phyloP scores from a whole-genome alignment of 2,888 invertebrate genomes.

The Caenorhabditis virilis region DNA sequence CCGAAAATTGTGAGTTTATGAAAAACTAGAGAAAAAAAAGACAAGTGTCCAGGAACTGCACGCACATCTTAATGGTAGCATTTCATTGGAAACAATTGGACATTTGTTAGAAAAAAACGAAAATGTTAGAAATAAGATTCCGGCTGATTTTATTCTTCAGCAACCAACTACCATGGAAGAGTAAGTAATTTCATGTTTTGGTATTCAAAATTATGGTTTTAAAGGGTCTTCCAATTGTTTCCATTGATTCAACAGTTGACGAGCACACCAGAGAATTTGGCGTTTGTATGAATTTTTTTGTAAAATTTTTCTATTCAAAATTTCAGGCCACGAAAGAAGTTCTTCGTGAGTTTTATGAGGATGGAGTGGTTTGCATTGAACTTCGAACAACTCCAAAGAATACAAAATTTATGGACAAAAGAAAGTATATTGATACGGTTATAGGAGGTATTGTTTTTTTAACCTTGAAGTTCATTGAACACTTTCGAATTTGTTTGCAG shows the following conservation, averaged over 20 bases:
- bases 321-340: constrained; percentile 30
- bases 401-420: constrained; percentile 9
- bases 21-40: background rate
- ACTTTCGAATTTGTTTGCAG: background rate
- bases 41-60: constrained; percentile 38
- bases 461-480: background rate
- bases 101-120: constrained; percentile 7
- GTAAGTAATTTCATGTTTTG: too few relatives aligned
- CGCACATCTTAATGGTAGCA: constrained; percentile 45
- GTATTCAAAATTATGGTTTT: constrained; percentile 1
- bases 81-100: constrained; percentile 24
- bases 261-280: constrained; percentile 17
- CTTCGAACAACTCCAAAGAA: constrained; percentile 42
- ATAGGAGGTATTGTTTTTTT: constrained; percentile 6
- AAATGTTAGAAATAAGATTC: background rate
- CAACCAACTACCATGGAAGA: constrained; percentile 7
- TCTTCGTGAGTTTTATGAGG: constrained; percentile 25
- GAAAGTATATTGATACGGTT: constrained; percentile 4
- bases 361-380: constrained; percentile 39
- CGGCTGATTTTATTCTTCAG: constrained; percentile 1
- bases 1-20: constrained; percentile 5
- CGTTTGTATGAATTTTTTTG: background rate
- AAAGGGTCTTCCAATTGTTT: constrained; percentile 35
- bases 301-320: background rate
- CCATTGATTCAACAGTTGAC: constrained; percentile 31